Evolutionary conservation across 2,888 invertebrate genomes (phyloP).

Genomic region (Erpobdella octoculata): DNA sequence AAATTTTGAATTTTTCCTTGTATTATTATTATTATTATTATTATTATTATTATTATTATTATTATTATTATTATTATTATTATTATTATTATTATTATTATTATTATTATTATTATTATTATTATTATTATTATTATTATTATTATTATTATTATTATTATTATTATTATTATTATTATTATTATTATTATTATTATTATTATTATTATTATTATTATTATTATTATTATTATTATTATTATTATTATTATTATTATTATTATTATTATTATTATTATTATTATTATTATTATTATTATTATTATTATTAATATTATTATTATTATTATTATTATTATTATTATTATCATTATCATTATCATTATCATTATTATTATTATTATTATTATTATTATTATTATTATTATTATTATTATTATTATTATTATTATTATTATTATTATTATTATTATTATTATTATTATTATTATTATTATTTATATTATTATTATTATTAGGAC

Average conservation of each 20-base stretch:
- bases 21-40: conserved; percentile 3
- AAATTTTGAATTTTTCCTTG: background rate
- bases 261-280: background rate
- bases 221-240: background rate
- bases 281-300: too few relatives aligned
- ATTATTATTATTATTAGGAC: too few relatives aligned
- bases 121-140: background rate
- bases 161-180: background rate
- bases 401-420: too few relatives aligned
- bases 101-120: background rate
- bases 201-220: background rate
- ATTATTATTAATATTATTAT: too few relatives aligned
- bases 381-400: too few relatives aligned
- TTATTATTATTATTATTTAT: too few relatives aligned
- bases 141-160: background rate
- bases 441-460: too few relatives aligned
- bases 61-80: background rate
- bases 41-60: background rate
- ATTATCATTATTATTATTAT: too few relatives aligned
- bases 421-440: too few relatives aligned
- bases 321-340: too few relatives aligned
- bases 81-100: background rate
- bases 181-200: background rate
- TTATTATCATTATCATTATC: too few relatives aligned
- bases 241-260: background rate